These are phyloP conservation scores for Poecilia picta DNA, from an alignment of 2,797 vertebrate genomes.

Conservation along the genomic window DNA sequence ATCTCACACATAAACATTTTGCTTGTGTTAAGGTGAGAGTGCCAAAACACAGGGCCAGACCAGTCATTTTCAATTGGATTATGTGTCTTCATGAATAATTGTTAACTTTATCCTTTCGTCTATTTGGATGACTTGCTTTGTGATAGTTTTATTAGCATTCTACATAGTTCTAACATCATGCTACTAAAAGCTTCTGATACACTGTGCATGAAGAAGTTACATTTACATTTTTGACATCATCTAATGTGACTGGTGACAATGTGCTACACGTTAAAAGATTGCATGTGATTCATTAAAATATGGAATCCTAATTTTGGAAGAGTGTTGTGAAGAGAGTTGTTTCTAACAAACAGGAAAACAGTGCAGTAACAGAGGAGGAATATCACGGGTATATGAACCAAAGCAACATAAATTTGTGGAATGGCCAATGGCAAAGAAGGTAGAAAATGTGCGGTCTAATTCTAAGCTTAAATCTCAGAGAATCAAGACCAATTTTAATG, in stretches of 20 bases:
- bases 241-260: not conserved
- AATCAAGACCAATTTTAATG: constrained; percentile 84
- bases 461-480: constrained; percentile 76
- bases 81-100: not conserved
- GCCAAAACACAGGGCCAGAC: not conserved
- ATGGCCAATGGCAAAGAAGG: constrained; percentile 63
- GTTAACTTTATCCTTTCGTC: not conserved
- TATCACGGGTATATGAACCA: constrained; percentile 45
- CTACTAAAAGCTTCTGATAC: not conserved
- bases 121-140: not conserved
- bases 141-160: not conserved
- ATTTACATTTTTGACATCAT: not conserved
- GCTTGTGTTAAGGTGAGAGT: not conserved
- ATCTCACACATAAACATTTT: not conserved
- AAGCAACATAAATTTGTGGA: constrained; percentile 64
- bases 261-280: not conserved
- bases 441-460: constrained; percentile 69
- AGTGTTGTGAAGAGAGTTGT: constrained; percentile 32
- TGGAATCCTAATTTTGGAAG: not conserved
- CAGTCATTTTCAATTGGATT: not conserved
- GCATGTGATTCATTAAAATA: not conserved
- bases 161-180: not conserved
- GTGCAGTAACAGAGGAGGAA: constrained; percentile 55
- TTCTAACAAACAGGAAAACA: constrained; percentile 36
- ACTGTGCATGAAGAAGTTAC: not conserved